Percentiles rank a stretch among this genome's conserved stretches.
Conservation (phyloP, 2,888 invertebrate species). For the Cephus rjabovi region DNA sequence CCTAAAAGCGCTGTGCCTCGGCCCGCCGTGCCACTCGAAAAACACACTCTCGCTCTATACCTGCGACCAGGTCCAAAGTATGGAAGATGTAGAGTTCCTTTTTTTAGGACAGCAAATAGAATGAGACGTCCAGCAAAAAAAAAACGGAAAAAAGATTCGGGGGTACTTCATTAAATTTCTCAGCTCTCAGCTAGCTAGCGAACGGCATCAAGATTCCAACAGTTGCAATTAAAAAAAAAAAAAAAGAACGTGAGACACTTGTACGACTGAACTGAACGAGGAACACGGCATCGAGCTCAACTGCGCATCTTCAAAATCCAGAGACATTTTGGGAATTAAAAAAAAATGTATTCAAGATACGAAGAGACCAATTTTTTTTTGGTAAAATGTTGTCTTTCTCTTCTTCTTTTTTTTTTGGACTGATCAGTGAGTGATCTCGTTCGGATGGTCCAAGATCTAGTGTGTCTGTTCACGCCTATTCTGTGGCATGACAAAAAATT, state of each 20-base stretch:
- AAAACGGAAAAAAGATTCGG: conserved; percentile 18
- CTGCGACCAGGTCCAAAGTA: conserved; percentile 65
- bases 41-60: conserved; percentile 65
- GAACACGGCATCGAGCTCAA: neutral
- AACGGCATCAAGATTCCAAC: conserved; percentile 39
- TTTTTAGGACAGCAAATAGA: conserved; percentile 41
- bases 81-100: conserved; percentile 56
- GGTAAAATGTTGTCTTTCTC: neutral
- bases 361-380: neutral
- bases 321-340: neutral
- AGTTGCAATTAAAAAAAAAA: conserved; percentile 2
- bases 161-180: conserved; percentile 29
- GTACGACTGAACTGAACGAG: neutral
- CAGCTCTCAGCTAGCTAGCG: conserved; percentile 42
- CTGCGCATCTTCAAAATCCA: neutral
- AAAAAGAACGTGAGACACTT: neutral
- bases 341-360: neutral
- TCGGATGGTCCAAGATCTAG: neutral
- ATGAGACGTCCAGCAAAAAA: conserved; percentile 34
- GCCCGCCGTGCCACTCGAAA: conserved; percentile 62
- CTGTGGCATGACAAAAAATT: conserved; percentile 20
- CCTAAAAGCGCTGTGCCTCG: conserved; percentile 63
- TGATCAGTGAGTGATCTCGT: neutral
- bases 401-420: neutral
- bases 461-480: neutral